A percentile compares a stretch with the other conserved stretches of the same genome.
These are phyloP conservation scores for Nemoura dubitans DNA, from an alignment of 2,888 invertebrate species.

Conservation along the genomic window DNA sequence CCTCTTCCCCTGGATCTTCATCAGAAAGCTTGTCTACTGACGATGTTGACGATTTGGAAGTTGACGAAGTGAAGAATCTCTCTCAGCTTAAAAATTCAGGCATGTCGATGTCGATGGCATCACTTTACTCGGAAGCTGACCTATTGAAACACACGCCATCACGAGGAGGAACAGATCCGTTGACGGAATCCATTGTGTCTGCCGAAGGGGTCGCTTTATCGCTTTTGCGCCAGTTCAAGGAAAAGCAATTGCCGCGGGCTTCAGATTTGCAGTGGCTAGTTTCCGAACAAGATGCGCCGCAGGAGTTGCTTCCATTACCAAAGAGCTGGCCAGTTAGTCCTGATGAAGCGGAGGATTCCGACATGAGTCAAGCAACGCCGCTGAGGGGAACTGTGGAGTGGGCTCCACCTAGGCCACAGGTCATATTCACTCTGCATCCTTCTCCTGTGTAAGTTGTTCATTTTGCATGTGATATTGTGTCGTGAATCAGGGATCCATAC, in stretches of 20 bases:
- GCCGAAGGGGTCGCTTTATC: conserved; percentile 84
- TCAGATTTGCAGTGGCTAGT: conserved; percentile 84
- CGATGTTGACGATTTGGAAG: conserved; percentile 64
- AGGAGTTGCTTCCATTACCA: conserved; percentile 79
- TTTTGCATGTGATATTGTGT: no score
- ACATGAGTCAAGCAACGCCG: conserved; percentile 60
- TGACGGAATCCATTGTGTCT: conserved; percentile 65
- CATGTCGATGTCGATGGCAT: conserved; percentile 71
- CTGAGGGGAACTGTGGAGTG: conserved; percentile 81
- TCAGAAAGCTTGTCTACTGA: conserved; percentile 64
- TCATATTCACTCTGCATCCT: conserved; percentile 81
- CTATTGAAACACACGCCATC: conserved; percentile 57
- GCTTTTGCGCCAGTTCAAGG: conserved; percentile 77
- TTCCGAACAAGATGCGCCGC: conserved; percentile 79
- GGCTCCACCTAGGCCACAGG: conserved; percentile 86
- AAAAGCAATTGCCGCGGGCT: conserved; percentile 78
- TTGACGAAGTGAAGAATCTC: conserved; percentile 62
- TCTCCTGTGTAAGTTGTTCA: conserved; percentile 67
- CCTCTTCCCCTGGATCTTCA: conserved; percentile 61
- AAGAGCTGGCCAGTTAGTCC: conserved; percentile 75
- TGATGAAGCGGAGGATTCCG: conserved; percentile 67
- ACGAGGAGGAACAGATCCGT: conserved; percentile 51
- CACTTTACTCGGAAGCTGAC: conserved; percentile 69
- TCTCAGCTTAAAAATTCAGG: conserved; percentile 59
- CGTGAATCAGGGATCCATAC: no score